Base-by-base conservation (phyloP, 2,888 invertebrate genomes). In the Charanyca ferruginea region DNA sequence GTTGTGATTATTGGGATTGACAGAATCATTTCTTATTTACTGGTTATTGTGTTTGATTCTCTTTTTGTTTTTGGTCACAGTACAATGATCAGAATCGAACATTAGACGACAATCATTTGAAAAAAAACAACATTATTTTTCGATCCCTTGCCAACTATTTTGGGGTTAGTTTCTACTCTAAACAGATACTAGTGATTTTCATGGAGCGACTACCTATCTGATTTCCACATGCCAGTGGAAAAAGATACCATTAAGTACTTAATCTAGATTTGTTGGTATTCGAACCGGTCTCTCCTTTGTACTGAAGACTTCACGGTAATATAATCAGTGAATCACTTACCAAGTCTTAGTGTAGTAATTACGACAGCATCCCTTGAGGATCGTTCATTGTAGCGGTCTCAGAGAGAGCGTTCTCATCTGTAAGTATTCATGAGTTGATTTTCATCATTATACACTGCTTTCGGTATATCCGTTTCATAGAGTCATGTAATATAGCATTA, bases 1-100 rank as follows among this genome's bases (percentile, higher is more conserved):
- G 53, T 23, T 9, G 7, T 49, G 8, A 52, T 68, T 68, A 79
- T 66, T 73, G 52, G 59, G 55, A 62, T 73, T 69, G 79, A 76
- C 61, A 59, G 55, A 48, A 49, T 66, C 49, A 67, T 66, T 63
- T 64, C 18, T 63, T 23, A 1, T 51, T 32, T 53, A 58, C 53
- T 51, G 20, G 32, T 47, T 51, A 8, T 51, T 47, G 7, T 62
- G 44, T 52, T 51, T 48, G 48, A 28, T 23, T 32, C 13, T 6
- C 16, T 35, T 28, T 20, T 41, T 18, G 11, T 22, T 44, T 49
- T 28, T 2, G 13, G 7, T 2, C 1, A 9, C 1, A 32, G 7
- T 20, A 1, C 16, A 35, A 22, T 49, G 6, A 13, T 11, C 35
- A 35, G 11, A 9, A 35, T 35, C 28, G 28, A 28, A 28, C 5